phyloP scores from a whole-genome alignment of 2,888 invertebrate species.

The Dyspetes luteomarginatus region DNA sequence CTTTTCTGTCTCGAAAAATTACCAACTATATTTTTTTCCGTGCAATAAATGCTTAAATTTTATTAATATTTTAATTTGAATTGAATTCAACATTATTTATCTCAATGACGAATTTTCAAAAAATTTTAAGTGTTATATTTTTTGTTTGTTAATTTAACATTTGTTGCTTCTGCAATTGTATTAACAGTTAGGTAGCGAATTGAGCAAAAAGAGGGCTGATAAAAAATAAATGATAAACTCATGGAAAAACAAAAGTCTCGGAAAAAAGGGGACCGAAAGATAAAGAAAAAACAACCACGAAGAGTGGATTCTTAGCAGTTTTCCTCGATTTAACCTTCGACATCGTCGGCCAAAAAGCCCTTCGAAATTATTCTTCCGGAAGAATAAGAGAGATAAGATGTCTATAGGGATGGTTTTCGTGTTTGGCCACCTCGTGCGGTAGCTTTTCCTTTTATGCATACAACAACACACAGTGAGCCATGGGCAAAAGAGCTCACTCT shows the following conservation, averaged over 20 bases:
- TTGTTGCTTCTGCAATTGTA: too few relatives aligned
- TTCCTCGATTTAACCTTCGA: slow-evolving; percentile 1
- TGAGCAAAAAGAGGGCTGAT: too few relatives aligned
- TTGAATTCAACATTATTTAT: too few relatives aligned
- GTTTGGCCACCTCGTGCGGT: background rate
- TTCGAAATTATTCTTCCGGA: slow-evolving; percentile 7
- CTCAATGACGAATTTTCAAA: too few relatives aligned
- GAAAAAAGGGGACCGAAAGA: background rate
- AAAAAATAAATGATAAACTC: too few relatives aligned
- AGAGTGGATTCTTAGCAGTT: background rate
- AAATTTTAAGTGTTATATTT: too few relatives aligned
- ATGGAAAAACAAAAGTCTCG: background rate
- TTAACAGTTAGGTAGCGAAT: too few relatives aligned
- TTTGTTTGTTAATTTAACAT: too few relatives aligned
- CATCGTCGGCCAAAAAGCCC: background rate
- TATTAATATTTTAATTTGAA: too few relatives aligned
- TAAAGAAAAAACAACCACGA: background rate
- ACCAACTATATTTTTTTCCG: too few relatives aligned
- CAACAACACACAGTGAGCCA: background rate
- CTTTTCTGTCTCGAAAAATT: too few relatives aligned
- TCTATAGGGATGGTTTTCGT: background rate
- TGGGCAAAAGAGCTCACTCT: background rate
- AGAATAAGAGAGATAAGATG: background rate
- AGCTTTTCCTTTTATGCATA: background rate
- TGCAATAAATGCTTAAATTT: too few relatives aligned